Conservation (phyloP, 1,140 invertebrate genomes). For the Bilobella aurantiaca region DNA sequence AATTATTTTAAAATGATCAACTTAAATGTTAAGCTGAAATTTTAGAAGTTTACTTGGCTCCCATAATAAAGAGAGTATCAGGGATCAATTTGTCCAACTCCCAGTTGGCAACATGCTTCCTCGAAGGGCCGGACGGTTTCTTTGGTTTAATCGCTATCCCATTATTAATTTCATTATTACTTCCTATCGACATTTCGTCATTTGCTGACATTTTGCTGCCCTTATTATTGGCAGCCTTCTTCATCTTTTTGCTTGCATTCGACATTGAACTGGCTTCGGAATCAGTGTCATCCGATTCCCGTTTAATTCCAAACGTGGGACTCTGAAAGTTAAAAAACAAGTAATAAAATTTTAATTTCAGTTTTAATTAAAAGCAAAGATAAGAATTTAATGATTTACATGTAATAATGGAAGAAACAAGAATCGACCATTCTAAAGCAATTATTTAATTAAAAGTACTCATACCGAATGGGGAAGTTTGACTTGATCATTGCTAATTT, state of each 20-base stretch:
- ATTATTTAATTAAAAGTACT: too few relatives aligned
- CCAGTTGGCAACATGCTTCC: slow-evolving; percentile 54
- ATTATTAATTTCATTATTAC: slow-evolving; percentile 12
- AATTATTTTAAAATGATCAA: background rate
- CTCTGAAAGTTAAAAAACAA: slow-evolving; percentile 38
- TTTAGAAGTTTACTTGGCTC: slow-evolving; percentile 48
- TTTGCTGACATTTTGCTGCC: background rate
- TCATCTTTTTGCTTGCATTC: slow-evolving; percentile 35
- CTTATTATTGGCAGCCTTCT: slow-evolving; percentile 24
- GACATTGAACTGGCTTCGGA: slow-evolving; percentile 43
- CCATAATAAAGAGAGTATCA: slow-evolving; percentile 67
- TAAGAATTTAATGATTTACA: too few relatives aligned
- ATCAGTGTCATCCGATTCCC: slow-evolving; percentile 46
- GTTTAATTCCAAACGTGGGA: slow-evolving; percentile 45
- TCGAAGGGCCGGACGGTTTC: slow-evolving; percentile 39
- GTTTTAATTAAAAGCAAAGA: background rate
- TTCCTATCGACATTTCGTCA: slow-evolving; percentile 14
- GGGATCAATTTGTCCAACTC: slow-evolving; percentile 56
- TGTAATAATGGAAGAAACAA: too few relatives aligned
- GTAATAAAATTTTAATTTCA: background rate
- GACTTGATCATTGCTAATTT: slow-evolving; percentile 18
- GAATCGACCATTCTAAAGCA: too few relatives aligned
- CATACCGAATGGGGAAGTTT: slow-evolving; percentile 31
- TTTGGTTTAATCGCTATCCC: slow-evolving; percentile 26
- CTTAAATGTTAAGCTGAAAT: background rate